Evolutionary conservation across 2,113 vertebrate genomes (phyloP).

Genomic region (Notechis scutatus): DNA sequence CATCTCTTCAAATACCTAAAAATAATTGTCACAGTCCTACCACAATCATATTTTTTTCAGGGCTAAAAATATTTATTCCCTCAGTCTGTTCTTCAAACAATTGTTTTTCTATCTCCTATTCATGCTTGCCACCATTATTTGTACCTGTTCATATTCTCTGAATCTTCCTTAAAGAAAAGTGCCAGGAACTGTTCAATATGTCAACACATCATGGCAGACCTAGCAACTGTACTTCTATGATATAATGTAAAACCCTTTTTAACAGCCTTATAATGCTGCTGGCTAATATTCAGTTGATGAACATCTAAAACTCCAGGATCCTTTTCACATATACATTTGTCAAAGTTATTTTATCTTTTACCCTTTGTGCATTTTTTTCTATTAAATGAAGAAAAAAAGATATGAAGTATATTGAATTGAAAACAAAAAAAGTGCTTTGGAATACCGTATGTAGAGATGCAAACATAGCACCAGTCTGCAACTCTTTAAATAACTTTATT

Average conservation of each 20-base stretch:
- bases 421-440: not conserved
- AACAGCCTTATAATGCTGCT: not conserved
- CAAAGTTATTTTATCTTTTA: not conserved
- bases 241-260: not conserved
- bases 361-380: not conserved
- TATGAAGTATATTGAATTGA: not conserved
- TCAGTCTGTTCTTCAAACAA: not conserved
- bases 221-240: not conserved
- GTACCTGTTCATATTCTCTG: not conserved
- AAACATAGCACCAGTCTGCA: not conserved
- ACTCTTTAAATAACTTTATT: not conserved
- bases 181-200: not conserved
- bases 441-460: not conserved
- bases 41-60: not conserved
- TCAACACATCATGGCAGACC: not conserved
- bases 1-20: not conserved
- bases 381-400: not conserved
- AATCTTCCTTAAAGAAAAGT: not conserved
- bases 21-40: not conserved
- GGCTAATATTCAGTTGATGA: not conserved
- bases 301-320: not conserved
- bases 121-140: not conserved
- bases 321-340: not conserved
- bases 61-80: not conserved
- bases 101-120: not conserved